Evolutionary conservation across 2,113 vertebrate genomes (phyloP).

Genomic region (Brachypteracias leptosomus): DNA sequence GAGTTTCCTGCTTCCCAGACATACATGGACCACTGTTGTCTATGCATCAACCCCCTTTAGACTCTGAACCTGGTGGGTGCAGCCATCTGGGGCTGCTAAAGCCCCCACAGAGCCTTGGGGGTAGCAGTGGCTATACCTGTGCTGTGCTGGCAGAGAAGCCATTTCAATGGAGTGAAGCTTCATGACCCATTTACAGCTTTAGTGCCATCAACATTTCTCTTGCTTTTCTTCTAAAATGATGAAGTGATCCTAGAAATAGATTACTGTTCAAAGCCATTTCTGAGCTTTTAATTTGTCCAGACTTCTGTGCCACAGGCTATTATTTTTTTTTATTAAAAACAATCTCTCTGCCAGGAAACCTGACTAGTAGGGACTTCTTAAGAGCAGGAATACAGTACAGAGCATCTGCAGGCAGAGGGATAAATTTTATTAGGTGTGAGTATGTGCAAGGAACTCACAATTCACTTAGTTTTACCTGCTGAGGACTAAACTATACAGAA

Average conservation of each 20-base stretch:
- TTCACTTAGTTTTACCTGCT: neutral
- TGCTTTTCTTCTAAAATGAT: neutral
- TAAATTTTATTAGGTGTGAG: neutral
- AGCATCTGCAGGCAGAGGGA: neutral
- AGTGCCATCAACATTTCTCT: neutral
- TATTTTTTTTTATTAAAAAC: neutral
- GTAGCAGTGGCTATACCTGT: neutral
- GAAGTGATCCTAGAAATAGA: neutral
- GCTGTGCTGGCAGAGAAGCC: fast-evolving
- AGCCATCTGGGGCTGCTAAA: neutral
- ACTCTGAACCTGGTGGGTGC: neutral
- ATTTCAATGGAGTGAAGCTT: neutral
- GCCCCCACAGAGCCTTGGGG: fast-evolving
- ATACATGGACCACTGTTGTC: neutral
- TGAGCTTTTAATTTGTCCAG: neutral
- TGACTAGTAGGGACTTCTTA: neutral
- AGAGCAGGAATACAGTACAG: neutral
- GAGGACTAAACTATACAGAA: neutral
- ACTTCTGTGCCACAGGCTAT: neutral
- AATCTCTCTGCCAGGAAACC: neutral
- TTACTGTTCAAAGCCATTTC: neutral
- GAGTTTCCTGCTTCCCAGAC: neutral
- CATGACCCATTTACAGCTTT: neutral
- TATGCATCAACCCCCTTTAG: neutral
- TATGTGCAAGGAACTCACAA: neutral